Base-by-base conservation (phyloP, 2,888 invertebrate species). In the Agapostemon virescens region DNA sequence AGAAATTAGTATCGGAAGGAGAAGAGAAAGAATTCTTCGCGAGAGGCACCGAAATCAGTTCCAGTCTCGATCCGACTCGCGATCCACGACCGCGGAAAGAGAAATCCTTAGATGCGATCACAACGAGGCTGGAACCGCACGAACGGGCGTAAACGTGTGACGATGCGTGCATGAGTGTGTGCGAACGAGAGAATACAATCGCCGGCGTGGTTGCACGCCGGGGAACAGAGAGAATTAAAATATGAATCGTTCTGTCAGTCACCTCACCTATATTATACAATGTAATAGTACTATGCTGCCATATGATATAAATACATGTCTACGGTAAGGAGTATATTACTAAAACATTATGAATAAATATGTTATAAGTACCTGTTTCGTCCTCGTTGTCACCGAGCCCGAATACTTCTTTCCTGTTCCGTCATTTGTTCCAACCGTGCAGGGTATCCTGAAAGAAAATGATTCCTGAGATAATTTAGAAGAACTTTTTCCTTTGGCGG, bases 211-310 rank as follows among this genome's bases (percentile, higher is more conserved):
- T 80, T 82, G 76, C 77, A 77, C 78, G 77, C 69, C 79, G 75
- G 73, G 75, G 33, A 79, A 80, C 86, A 86, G 82, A 85, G 80
- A 83, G 79, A 86, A 74, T 79, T 79, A 84, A 77, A 84, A 87
- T 82, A 84, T 84, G 83, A 90, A 89, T 91, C 89, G 89, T 91
- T 89, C 88, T 90, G 89, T 91, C 91, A 90, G 89, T 91, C 91
- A 91, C 90, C 89, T 89, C 89, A 92, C 89, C 87, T 90, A 90
- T 91, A 91, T 90, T 90, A 92, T 89, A 92, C 90, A 91, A 90
- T 92, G 91, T 92, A 91, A 91, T 91, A 87, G 91, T 91, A 91
- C 89, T 92, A 92, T 90, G 92, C 92, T 92, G 92, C 92, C 92
- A 92, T 92, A 90, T 89, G 89, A 90, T 92, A 92, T 92, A 91